A percentile compares a stretch with the other conserved stretches of the same genome.
Evolutionary conservation across 1,140 invertebrate genomes (phyloP).

Genomic region (Palaemon carinicauda): DNA sequence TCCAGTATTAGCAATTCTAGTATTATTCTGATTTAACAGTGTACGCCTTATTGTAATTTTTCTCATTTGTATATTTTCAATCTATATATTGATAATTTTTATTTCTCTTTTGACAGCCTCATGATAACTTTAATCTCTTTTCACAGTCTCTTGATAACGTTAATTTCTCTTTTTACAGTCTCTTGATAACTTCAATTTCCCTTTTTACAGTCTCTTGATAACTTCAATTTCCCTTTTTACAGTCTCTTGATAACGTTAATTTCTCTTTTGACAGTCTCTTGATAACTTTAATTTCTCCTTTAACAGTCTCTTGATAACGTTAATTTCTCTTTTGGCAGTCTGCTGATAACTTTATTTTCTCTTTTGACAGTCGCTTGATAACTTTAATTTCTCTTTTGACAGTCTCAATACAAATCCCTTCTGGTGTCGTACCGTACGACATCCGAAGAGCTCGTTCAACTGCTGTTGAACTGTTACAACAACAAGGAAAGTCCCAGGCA

Average conservation of each 20-base stretch:
- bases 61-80: too few relatives aligned
- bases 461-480: constrained; percentile 67
- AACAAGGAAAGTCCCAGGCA: constrained; percentile 82
- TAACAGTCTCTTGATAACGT: background rate
- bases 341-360: too few relatives aligned
- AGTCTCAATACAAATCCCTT: constrained; percentile 60
- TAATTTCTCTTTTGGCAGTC: constrained; percentile 29
- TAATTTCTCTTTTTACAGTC: too few relatives aligned
- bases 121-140: too few relatives aligned
- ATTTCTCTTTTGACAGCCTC: too few relatives aligned
- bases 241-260: background rate
- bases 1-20: too few relatives aligned
- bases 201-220: background rate
- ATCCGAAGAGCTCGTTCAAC: constrained; percentile 62
- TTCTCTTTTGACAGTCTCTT: constrained; percentile 36
- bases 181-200: too few relatives aligned
- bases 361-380: background rate
- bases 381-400: background rate
- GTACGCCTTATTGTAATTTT: too few relatives aligned
- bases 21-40: too few relatives aligned
- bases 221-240: background rate
- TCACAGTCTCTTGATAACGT: too few relatives aligned
- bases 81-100: too few relatives aligned
- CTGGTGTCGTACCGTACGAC: constrained; percentile 61
- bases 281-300: constrained; percentile 45